Evolutionary conservation across 2,113 vertebrate species (phyloP).

Genomic region (Narcine bancroftii): DNA sequence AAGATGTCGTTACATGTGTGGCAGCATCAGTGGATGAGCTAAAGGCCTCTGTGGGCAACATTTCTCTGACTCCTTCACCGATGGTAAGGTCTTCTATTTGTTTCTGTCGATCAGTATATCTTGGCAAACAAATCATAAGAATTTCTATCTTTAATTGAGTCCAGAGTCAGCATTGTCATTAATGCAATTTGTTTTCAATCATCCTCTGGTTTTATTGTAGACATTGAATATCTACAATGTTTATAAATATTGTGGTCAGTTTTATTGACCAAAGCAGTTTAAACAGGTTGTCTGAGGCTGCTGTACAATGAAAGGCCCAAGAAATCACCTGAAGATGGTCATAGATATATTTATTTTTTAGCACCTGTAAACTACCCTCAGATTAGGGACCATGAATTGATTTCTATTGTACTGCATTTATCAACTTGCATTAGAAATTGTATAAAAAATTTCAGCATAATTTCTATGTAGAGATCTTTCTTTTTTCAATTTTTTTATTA

Average conservation of each 20-base stretch:
- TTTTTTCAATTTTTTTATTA: too few relatives aligned
- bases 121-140: background rate
- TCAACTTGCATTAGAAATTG: background rate
- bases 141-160: background rate
- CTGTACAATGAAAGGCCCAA: background rate
- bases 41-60: conserved; percentile 83
- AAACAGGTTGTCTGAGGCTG: background rate
- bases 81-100: conserved; percentile 68
- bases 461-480: background rate
- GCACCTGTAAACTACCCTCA: background rate
- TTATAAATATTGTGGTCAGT: background rate
- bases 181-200: background rate
- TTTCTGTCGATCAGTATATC: background rate
- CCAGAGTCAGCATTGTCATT: background rate
- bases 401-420: background rate
- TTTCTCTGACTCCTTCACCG: conserved; percentile 84
- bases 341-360: background rate
- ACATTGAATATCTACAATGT: background rate
- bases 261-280: background rate
- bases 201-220: too few relatives aligned
- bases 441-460: background rate
- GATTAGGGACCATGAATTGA: background rate
- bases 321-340: background rate
- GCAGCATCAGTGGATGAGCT: conserved; percentile 82
- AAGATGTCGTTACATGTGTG: conserved; percentile 68